Percentiles rank a stretch among this genome's conserved stretches.
Conservation (phyloP, 2,888 invertebrate species). For the Parnassius orleans region DNA sequence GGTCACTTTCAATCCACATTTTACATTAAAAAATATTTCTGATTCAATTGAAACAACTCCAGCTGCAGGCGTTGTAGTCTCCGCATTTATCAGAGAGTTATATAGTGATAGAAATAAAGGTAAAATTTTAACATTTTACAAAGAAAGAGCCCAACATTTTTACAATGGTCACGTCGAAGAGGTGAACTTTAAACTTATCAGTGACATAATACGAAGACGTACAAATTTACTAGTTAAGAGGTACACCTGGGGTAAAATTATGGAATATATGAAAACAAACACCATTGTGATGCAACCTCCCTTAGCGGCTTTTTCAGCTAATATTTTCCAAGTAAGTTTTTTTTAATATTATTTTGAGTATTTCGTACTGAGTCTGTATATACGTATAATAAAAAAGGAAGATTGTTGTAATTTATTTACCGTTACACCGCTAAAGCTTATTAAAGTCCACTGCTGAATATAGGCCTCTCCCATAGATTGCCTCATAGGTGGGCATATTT, state of each 20-base stretch:
- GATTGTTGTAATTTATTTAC: no score
- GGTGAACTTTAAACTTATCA: constrained; percentile 89
- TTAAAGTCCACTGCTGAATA: no score
- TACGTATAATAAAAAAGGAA: no score
- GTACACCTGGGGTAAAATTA: constrained; percentile 87
- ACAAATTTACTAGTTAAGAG: constrained; percentile 90
- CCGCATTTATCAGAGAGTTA: constrained; percentile 90
- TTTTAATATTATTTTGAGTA: constrained; percentile 6
- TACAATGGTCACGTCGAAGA: constrained; percentile 94
- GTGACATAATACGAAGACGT: constrained; percentile 89
- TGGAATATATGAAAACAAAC: constrained; percentile 88
- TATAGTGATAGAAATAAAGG: constrained; percentile 91
- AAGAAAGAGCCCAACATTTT: constrained; percentile 92
- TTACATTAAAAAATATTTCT: constrained; percentile 91
- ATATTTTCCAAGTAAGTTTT: constrained; percentile 86
- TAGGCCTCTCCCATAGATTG: no score
- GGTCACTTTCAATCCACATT: constrained; percentile 94
- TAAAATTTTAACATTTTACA: constrained; percentile 91
- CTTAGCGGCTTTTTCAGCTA: constrained; percentile 89
- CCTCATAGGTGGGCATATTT: no score
- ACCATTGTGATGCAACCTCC: constrained; percentile 87
- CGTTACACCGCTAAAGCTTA: no score
- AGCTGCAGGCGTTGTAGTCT: constrained; percentile 87
- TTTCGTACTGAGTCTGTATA: neutral
- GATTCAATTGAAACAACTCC: constrained; percentile 87